These are phyloP conservation scores for Meriones psammophilus DNA, from an alignment of 2,797 vertebrate species.

Conservation along the genomic window DNA sequence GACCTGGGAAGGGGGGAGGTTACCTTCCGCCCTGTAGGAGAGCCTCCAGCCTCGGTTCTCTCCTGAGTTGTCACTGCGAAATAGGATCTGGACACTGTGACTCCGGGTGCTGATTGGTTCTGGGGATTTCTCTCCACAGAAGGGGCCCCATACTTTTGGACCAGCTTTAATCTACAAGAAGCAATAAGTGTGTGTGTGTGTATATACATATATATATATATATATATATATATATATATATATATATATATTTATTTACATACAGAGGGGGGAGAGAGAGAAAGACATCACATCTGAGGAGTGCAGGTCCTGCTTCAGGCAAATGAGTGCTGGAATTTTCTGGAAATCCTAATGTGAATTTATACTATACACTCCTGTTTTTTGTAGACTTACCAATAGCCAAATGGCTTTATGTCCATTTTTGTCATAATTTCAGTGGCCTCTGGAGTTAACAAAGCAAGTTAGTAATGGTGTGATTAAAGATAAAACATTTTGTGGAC, in stretches of 20 bases:
- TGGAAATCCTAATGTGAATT: not conserved
- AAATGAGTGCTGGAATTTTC: not conserved
- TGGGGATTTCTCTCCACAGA: conserved; percentile 93
- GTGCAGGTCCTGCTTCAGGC: not conserved
- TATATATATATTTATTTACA: no score
- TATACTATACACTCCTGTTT: not conserved
- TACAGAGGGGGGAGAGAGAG: not conserved
- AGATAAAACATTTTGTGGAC: not conserved
- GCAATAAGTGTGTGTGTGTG: no score
- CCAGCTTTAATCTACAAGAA: conserved; percentile 91
- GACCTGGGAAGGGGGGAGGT: not conserved
- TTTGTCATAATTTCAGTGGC: not conserved
- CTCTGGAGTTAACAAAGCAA: not conserved
- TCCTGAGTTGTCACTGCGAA: conserved; percentile 96
- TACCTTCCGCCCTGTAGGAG: conserved; percentile 91
- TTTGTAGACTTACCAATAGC: not conserved
- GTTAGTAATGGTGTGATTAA: not conserved
- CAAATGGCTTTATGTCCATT: not conserved
- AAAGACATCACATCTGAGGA: not conserved
- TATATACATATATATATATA: no score
- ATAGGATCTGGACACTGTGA: conserved; percentile 90
- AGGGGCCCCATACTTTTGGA: conserved; percentile 90
- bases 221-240: no score
- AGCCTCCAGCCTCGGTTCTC: conserved; percentile 96
- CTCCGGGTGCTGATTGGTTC: conserved; percentile 92